Evolutionary conservation across 2,113 vertebrate genomes (phyloP), one percentile per base, ranked within the genome.

Genomic region (Ciconia boyciana): DNA sequence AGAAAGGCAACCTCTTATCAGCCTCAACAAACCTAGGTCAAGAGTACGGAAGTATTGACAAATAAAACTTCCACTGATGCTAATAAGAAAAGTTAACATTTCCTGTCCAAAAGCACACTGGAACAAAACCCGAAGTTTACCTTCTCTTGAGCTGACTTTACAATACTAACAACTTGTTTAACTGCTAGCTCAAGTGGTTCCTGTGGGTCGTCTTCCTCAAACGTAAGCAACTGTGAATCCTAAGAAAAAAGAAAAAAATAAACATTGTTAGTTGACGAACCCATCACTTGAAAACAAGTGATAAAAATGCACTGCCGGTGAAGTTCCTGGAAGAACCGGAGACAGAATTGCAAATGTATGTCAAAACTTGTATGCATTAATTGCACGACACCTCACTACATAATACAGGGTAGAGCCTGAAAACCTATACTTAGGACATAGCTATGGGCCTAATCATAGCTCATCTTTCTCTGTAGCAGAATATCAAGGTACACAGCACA

Each of bases 111-210:
- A 85, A 82, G 39, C 10, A 77, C 48, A 48, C 48, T 4, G 52
- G 41, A 83, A 84, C 22, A 41, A 36, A 87, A 87, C 15, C 20
- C 3, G 7, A 90, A 46, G n/a, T 96, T 98, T 98, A 99, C 99
- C 99, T 99, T 99, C 83, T 98, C 98, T 66, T 95, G 95, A 16
- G 97, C 96, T 20, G 98, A 98, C 93, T 97, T 98, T 58, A 97
- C 96, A 87, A 98, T 90, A 48, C 97, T 99, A 72, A 98, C 98
- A 43, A 99, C 98, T 13, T 95, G 96, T 71, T 97, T 97, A 75
- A 99, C 93, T 6, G 51, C 91, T 90, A 99, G 98, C 71, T 99
- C 98, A 29, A 99, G 98, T 5, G 98, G 97, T 72, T 98, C 98
- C 34, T 97, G 75, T 60, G 76, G 86, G 7, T 81, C 98, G 92